These are phyloP conservation scores for Rostratula benghalensis DNA, from an alignment of 2,113 vertebrate genomes.

Conservation along the genomic window DNA sequence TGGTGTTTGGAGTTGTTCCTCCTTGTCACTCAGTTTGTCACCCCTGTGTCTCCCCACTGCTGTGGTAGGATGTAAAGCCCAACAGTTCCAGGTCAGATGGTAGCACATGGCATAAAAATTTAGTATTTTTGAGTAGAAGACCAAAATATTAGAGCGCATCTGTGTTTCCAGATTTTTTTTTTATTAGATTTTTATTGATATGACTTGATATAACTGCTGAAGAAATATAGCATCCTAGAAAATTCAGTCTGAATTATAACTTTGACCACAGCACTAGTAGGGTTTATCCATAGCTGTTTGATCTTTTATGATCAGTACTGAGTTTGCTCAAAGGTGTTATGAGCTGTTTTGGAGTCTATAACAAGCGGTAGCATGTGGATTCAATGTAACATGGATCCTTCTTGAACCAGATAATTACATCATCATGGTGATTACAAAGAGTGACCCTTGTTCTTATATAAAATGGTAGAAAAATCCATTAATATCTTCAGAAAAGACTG, in stretches of 20 bases:
- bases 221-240: not conserved
- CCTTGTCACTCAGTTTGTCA: not conserved
- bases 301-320: not conserved
- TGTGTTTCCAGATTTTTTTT: not conserved
- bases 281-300: not conserved
- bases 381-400: not conserved
- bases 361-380: rapidly evolving
- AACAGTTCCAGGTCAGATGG: not conserved
- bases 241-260: not conserved
- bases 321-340: not conserved
- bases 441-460: not conserved
- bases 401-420: not conserved
- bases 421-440: not conserved
- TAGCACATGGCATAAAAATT: not conserved
- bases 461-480: not conserved
- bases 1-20: not conserved
- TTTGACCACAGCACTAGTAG: not conserved
- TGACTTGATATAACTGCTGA: not conserved
- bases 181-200: not conserved
- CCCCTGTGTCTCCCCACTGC: not conserved
- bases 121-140: not conserved
- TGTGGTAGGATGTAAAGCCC: not conserved
- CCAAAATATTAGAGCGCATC: not conserved
- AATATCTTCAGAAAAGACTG: not conserved
- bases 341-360: not conserved